Conservation (phyloP, 1,140 invertebrate species). For the Drosophila chauvacae region DNA sequence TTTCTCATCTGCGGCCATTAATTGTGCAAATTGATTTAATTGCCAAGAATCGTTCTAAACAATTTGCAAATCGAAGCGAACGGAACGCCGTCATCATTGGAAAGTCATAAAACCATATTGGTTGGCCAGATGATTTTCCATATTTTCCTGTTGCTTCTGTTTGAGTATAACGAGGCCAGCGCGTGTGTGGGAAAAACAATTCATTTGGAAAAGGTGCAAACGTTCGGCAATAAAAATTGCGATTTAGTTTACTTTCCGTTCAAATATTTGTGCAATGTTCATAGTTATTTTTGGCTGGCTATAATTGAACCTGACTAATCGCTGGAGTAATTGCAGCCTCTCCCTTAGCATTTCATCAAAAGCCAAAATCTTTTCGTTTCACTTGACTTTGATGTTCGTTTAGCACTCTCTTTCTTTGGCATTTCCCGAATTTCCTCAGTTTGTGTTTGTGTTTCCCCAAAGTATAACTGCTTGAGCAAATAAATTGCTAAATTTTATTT, state of each 20-base stretch:
- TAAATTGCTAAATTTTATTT: slow-evolving; percentile 66
- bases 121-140: slow-evolving; percentile 34
- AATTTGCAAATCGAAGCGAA: slow-evolving; percentile 41
- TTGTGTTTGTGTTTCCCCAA: slow-evolving; percentile 62
- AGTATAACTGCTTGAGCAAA: slow-evolving; percentile 61
- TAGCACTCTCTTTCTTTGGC: slow-evolving; percentile 11
- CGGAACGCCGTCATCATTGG: slow-evolving; percentile 50
- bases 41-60: slow-evolving; percentile 66
- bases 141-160: not conserved
- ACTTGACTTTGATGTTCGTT: slow-evolving; percentile 56
- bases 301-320: slow-evolving; percentile 48
- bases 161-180: slow-evolving; percentile 6
- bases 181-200: slow-evolving; percentile 47
- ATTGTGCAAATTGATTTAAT: slow-evolving; percentile 80
- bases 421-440: slow-evolving; percentile 13
- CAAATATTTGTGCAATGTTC: slow-evolving; percentile 57
- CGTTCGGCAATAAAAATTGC: slow-evolving; percentile 61
- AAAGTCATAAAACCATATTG: slow-evolving; percentile 67
- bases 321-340: slow-evolving; percentile 25
- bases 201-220: slow-evolving; percentile 71
- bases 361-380: slow-evolving; percentile 21
- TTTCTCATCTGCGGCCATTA: slow-evolving; percentile 55
- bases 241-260: slow-evolving; percentile 28
- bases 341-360: slow-evolving; percentile 20
- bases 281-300: slow-evolving; percentile 19